Conservation (phyloP, 2,797 vertebrate genomes). For the Hapalemur alaotrensis region DNA sequence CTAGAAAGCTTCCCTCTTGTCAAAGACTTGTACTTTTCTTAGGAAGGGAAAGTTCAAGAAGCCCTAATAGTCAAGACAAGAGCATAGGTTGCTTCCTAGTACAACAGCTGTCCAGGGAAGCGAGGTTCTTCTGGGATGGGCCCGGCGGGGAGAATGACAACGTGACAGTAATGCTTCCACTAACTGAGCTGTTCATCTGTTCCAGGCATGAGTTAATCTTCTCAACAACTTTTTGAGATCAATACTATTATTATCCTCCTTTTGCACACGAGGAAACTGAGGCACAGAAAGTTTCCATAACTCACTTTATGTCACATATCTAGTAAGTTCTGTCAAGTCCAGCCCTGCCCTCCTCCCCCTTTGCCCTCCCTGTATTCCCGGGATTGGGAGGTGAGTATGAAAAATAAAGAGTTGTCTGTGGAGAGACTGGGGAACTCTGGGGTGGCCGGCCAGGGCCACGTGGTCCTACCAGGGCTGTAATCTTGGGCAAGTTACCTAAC, state of each 20-base stretch:
- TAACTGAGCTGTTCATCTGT: neutral
- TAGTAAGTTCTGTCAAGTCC: neutral
- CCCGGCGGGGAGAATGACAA: neutral
- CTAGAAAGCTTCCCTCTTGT: neutral
- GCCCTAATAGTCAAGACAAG: neutral
- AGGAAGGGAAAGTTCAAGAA: neutral
- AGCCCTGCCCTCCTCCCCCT: neutral
- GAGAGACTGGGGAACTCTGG: neutral
- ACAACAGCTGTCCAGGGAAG: neutral
- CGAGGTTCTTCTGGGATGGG: neutral
- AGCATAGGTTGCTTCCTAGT: neutral
- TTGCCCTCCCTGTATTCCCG: accelerated
- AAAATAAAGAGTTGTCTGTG: neutral
- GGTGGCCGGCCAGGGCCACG: neutral
- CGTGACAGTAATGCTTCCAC: neutral
- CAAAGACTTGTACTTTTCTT: neutral
- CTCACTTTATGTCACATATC: neutral
- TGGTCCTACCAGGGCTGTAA: neutral
- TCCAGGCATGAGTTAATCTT: neutral
- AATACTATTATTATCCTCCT: neutral
- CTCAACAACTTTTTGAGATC: neutral
- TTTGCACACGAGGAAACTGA: neutral
- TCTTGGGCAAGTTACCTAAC: neutral
- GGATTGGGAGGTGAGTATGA: neutral
- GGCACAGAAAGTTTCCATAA: neutral